Percentiles rank a stretch among this genome's conserved stretches.
phyloP scores from a whole-genome alignment of 2,113 vertebrate species.

The Myiozetetes cayanensis region DNA sequence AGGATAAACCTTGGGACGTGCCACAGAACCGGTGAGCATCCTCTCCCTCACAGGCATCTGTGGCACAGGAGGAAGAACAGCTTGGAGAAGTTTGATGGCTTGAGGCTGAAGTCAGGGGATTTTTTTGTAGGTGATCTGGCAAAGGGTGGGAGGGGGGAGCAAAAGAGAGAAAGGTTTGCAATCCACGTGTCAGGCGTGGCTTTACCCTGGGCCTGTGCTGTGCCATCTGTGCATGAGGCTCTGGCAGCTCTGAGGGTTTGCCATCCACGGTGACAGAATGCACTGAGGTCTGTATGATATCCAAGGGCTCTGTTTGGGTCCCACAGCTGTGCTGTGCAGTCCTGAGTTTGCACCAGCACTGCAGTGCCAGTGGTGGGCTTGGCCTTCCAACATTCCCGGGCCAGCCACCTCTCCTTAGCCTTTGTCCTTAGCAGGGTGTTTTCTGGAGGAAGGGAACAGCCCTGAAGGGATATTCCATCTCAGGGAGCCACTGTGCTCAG shows the following conservation, averaged over 20 bases:
- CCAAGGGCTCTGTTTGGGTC: not conserved
- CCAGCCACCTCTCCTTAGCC: not conserved
- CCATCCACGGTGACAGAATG: not conserved
- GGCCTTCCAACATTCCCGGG: not conserved
- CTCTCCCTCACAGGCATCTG: not conserved
- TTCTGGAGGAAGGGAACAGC: not conserved
- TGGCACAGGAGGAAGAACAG: not conserved
- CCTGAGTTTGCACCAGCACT: not conserved
- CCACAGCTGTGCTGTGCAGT: not conserved
- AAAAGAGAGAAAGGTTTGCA: not conserved
- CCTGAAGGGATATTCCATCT: not conserved
- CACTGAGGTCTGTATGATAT: not conserved
- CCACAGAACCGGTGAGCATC: rapidly evolving
- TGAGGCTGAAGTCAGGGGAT: not conserved
- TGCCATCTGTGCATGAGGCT: not conserved
- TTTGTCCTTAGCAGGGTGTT: not conserved
- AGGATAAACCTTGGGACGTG: not conserved
- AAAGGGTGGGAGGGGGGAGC: not conserved
- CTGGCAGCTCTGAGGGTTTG: not conserved
- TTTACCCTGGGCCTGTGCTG: not conserved
- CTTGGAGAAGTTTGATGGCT: not conserved
- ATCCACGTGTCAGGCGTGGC: not conserved
- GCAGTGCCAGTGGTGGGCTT: not conserved
- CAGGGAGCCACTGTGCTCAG: not conserved
- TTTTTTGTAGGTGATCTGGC: not conserved